phyloP scores from a whole-genome alignment of 1,140 invertebrate genomes.

The Lepidurus apus region DNA sequence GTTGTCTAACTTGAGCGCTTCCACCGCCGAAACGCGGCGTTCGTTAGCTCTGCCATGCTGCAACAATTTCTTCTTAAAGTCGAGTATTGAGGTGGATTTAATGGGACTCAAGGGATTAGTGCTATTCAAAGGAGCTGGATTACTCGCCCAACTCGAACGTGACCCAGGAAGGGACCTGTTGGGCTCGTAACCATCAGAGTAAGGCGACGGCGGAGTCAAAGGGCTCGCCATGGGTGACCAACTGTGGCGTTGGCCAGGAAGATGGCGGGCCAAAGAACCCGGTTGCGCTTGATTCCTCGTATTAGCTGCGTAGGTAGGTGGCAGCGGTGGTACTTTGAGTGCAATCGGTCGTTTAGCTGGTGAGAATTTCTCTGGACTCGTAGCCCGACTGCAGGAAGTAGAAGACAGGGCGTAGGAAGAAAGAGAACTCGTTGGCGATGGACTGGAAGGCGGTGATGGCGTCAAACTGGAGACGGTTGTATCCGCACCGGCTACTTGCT shows the following conservation, averaged over 20 bases:
- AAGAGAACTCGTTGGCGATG: not conserved
- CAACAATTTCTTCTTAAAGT: constrained; percentile 73
- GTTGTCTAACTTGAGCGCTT: constrained; percentile 65
- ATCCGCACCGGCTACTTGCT: not conserved
- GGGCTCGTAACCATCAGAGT: constrained; percentile 36
- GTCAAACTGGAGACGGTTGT: not conserved
- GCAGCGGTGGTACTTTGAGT: not conserved
- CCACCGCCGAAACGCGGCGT: constrained; percentile 68
- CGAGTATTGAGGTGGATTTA: constrained; percentile 46
- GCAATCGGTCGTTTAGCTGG: not conserved
- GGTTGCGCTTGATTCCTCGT: not conserved
- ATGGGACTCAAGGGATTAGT: constrained; percentile 48
- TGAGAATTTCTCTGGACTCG: not conserved
- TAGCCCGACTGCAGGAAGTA: not conserved
- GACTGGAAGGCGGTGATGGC: not conserved
- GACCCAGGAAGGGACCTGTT: constrained; percentile 37
- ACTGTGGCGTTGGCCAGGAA: constrained; percentile 47
- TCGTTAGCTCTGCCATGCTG: constrained; percentile 63
- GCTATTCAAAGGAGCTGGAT: constrained; percentile 45
- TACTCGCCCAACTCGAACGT: constrained; percentile 50
- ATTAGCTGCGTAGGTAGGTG: not conserved
- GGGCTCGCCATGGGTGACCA: constrained; percentile 50
- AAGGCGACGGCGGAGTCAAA: not conserved
- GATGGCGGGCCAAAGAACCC: not conserved
- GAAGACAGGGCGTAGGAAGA: not conserved